Conservation (phyloP, 2,888 invertebrate genomes). For the Chironomus tentans region DNA sequence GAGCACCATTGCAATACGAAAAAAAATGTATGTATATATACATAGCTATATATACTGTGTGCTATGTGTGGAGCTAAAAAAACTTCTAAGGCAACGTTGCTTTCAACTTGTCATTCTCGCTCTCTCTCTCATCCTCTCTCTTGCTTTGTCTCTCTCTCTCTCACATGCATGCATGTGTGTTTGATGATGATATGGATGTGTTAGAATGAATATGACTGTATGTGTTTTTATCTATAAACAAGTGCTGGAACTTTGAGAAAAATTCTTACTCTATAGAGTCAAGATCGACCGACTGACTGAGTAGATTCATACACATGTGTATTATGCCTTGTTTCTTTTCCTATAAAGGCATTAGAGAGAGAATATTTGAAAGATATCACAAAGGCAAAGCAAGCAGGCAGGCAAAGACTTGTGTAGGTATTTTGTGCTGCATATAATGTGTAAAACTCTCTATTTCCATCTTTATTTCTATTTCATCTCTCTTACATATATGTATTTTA, state of each 20-base stretch:
- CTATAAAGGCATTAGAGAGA: no score
- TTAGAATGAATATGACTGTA: not conserved
- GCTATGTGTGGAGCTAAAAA: conserved; percentile 14
- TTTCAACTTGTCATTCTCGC: conserved; percentile 26
- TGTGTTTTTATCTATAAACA: not conserved
- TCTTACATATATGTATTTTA: not conserved
- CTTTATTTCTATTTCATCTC: conserved; percentile 1
- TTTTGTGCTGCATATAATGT: not conserved
- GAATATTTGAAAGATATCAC: not conserved
- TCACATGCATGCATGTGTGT: not conserved
- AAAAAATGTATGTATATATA: not conserved
- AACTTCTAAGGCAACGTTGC: conserved; percentile 27
- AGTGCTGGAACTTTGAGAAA: conserved; percentile 12
- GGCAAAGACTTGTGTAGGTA: conserved; percentile 15
- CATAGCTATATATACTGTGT: no score
- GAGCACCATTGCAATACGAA: not conserved
- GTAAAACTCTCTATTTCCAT: not conserved
- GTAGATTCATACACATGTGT: not conserved
- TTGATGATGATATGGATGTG: not conserved
- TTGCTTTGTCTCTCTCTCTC: conserved; percentile 16
- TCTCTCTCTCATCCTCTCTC: not conserved
- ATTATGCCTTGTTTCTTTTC: not conserved
- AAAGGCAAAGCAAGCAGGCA: not conserved
- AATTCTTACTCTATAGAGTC: not conserved
- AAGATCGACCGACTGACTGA: not conserved